These are phyloP conservation scores for Aphodius granarius DNA, from an alignment of 2,888 invertebrate genomes.

Conservation along the genomic window DNA sequence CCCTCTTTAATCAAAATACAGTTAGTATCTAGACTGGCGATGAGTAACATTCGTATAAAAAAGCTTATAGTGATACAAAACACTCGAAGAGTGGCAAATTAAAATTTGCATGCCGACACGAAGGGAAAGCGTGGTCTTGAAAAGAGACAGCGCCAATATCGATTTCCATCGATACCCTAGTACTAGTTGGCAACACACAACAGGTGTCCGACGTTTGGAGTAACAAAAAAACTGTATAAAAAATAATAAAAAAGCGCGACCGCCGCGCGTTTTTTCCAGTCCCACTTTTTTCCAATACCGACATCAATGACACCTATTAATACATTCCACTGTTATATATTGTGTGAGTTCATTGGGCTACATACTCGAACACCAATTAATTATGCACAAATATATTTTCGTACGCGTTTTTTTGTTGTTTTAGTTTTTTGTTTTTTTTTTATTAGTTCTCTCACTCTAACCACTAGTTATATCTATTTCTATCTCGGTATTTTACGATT, in stretches of 20 bases:
- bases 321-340: constrained; percentile 50
- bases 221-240: constrained; percentile 40
- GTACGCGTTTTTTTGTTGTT: not conserved
- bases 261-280: constrained; percentile 39
- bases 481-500: constrained; percentile 1
- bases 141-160: constrained; percentile 35
- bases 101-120: constrained; percentile 26
- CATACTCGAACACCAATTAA: constrained; percentile 41
- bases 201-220: constrained; percentile 45
- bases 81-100: constrained; percentile 23
- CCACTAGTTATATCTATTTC: constrained; percentile 16
- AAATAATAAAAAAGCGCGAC: constrained; percentile 33
- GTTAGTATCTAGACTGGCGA: no score
- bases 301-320: constrained; percentile 53
- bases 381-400: constrained; percentile 40
- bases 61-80: not conserved
- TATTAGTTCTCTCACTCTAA: not conserved
- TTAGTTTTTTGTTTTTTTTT: not conserved
- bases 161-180: constrained; percentile 47
- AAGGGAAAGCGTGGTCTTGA: constrained; percentile 23
- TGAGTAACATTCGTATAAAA: no score
- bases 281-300: constrained; percentile 46
- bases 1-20: no score
- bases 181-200: constrained; percentile 39
- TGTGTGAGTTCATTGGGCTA: constrained; percentile 44